Evolutionary conservation across 2,888 invertebrate genomes (phyloP).

Genomic region (Thelaira solivaga): DNA sequence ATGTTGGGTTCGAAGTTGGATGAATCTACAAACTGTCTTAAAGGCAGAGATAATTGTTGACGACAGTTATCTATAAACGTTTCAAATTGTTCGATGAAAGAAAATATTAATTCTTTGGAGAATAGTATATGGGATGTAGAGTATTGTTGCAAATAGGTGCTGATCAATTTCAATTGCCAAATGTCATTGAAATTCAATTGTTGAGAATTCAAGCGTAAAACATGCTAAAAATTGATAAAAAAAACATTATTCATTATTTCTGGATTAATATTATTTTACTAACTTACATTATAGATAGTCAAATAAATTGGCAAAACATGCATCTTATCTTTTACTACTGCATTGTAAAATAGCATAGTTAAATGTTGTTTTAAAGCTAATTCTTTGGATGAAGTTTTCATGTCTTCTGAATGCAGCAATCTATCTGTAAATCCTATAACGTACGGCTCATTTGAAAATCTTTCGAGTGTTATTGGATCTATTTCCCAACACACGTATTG

Average conservation of each 20-base stretch:
- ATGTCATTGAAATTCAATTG: constrained; percentile 77
- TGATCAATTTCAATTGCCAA: constrained; percentile 87
- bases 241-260: background rate
- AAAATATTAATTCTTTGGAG: constrained; percentile 73
- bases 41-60: constrained; percentile 63
- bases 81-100: constrained; percentile 71
- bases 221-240: constrained; percentile 64
- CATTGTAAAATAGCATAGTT: constrained; percentile 86
- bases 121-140: constrained; percentile 69
- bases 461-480: constrained; percentile 82
- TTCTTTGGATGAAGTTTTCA: constrained; percentile 69
- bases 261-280: background rate
- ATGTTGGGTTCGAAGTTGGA: constrained; percentile 67
- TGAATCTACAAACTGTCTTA: constrained; percentile 71
- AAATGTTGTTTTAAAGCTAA: constrained; percentile 80
- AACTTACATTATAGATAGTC: constrained; percentile 81
- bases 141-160: constrained; percentile 77
- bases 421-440: constrained; percentile 84
- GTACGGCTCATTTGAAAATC: constrained; percentile 85
- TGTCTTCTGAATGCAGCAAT: constrained; percentile 78
- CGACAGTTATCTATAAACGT: constrained; percentile 68
- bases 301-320: constrained; percentile 86
- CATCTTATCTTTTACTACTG: constrained; percentile 87
- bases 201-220: constrained; percentile 64
- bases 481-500: constrained; percentile 77